Evolutionary conservation across 2,888 invertebrate species (phyloP), one percentile per base, ranked within the genome.

Genomic region (Lypha dubia): DNA sequence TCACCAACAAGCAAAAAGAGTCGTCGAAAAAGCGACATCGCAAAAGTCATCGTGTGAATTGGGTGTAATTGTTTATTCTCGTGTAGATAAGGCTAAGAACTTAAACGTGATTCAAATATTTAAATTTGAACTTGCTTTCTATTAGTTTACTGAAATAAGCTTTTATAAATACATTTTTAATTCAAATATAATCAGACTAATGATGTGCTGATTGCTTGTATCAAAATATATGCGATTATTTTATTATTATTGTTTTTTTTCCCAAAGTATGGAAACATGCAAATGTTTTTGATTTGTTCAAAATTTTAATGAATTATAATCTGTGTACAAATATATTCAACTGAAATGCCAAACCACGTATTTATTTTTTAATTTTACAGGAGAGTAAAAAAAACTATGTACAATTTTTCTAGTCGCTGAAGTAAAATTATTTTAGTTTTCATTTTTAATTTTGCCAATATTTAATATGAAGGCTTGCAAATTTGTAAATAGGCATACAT

Each of bases 51-150:
- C n/a, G n/a, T n/a, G n/a, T n/a, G n/a, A n/a, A n/a, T n/a, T n/a
- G n/a, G n/a, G n/a, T n/a, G n/a, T n/a, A n/a, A 17, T 35, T 20
- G 58, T 22, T 63, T 1, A 63, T 35, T 17, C 63, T 63, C 15
- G 38, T 60, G 41, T 44, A 32, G 46, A 73, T 71, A 84, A 65
- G 9, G 38, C 35, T 44, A 70, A 68, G 32, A 49, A 71, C 24
- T 62, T 53, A 73, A 80, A 84, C 84, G 84, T 84, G 84, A 84
- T 76, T 73, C 22, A 38, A 80, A 80, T 80, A 76, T 60, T 73
- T 60, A 67, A 60, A 71, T 58, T 76, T 56, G 71, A 41, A 71
- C 49, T 70, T 63, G 60, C 41, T 70, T 41, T 71, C 22, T 76
- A 67, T 76, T 13, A 13, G 20, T 28, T 44, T 22, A 1, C 17